phyloP scores from a whole-genome alignment of 2,113 vertebrate species.

The Taxidea taxus region DNA sequence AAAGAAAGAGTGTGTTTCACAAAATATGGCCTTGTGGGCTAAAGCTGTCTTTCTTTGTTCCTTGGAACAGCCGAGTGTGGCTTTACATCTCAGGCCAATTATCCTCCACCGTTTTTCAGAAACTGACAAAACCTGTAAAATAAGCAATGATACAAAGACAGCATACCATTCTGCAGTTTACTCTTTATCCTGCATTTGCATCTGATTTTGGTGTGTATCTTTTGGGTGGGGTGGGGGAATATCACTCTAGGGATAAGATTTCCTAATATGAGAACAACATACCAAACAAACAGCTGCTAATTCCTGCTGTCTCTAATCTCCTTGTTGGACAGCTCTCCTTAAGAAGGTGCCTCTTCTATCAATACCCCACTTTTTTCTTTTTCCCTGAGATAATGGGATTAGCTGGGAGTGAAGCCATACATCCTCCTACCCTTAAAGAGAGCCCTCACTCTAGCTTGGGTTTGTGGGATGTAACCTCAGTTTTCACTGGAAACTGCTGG shows the following conservation, averaged over 20 bases:
- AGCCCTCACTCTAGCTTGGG: neutral
- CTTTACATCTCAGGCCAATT: conserved; percentile 75
- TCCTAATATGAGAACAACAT: conserved; percentile 2
- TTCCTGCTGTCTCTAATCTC: neutral
- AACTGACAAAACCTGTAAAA: conserved; percentile 68
- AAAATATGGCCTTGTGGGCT: conserved; percentile 73
- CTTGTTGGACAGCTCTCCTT: neutral
- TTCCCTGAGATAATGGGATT: neutral
- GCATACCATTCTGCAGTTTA: conserved; percentile 40
- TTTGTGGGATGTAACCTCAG: neutral
- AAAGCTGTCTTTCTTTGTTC: conserved; percentile 75
- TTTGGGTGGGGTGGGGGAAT: neutral
- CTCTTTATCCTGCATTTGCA: conserved; percentile 58
- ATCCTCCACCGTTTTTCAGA: conserved; percentile 56
- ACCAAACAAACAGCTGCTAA: conserved; percentile 32
- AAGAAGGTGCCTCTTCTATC: neutral
- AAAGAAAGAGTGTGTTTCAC: conserved; percentile 61
- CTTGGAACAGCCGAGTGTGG: conserved; percentile 56
- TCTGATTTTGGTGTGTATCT: conserved; percentile 22
- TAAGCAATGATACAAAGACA: conserved; percentile 35
- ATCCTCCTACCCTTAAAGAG: neutral
- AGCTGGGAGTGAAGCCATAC: neutral
- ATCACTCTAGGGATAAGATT: conserved; percentile 20
- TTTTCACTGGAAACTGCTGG: conserved; percentile 25
- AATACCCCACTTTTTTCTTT: neutral